Evolutionary conservation across 1,140 invertebrate genomes (phyloP).

Genomic region (Spodoptera litura): DNA sequence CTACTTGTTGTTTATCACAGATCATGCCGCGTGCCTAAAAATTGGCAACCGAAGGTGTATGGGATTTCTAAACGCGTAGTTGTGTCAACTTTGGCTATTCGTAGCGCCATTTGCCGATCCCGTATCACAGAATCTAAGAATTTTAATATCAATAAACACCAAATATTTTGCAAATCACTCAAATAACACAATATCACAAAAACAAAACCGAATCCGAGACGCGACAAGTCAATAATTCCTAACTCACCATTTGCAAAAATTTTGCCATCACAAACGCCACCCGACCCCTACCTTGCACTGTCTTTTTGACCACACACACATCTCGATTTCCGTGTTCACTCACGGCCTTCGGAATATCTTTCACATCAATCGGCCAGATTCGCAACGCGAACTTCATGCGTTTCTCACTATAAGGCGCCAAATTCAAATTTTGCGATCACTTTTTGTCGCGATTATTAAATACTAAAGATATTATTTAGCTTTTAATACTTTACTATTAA

Average conservation of each 20-base stretch:
- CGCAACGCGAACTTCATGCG: constrained; percentile 85
- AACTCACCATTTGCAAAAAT: constrained; percentile 87
- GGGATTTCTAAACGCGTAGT: constrained; percentile 86
- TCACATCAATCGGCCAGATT: constrained; percentile 86
- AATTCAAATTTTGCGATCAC: constrained; percentile 81
- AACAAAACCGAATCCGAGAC: constrained; percentile 69
- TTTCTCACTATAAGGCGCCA: constrained; percentile 75
- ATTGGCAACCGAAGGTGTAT: constrained; percentile 77
- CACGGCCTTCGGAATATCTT: constrained; percentile 87
- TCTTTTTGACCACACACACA: constrained; percentile 87
- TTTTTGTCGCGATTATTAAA: constrained; percentile 9
- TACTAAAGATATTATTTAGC: not conserved
- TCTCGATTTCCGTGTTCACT: constrained; percentile 87
- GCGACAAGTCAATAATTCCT: constrained; percentile 82
- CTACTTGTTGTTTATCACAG: constrained; percentile 78
- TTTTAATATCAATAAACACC: constrained; percentile 81
- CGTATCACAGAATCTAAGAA: constrained; percentile 83
- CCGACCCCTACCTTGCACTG: constrained; percentile 87
- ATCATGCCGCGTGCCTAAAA: constrained; percentile 78
- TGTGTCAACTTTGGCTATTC: constrained; percentile 85
- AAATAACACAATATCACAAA: constrained; percentile 80
- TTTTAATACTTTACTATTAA: not conserved
- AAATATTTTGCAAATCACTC: constrained; percentile 76
- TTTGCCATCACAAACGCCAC: constrained; percentile 87
- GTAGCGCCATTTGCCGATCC: constrained; percentile 86